Conservation (phyloP, 1,140 invertebrate genomes). For the Bombus consobrinus region DNA sequence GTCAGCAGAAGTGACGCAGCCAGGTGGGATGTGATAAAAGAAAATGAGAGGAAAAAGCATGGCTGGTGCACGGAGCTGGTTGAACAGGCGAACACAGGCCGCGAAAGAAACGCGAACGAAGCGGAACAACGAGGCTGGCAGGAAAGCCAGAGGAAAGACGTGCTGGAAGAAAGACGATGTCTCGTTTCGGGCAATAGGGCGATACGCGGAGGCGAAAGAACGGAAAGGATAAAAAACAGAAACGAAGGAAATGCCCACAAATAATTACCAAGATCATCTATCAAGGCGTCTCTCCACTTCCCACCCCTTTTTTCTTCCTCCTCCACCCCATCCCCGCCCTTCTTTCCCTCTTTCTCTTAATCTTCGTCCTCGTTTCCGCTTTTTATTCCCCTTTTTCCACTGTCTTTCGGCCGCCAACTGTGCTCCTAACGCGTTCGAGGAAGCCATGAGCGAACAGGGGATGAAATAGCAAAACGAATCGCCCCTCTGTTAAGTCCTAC, state of each 20-base stretch:
- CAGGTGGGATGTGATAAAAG: conserved; percentile 52
- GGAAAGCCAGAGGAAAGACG: not conserved
- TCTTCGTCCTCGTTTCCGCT: conserved; percentile 31
- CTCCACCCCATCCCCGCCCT: not conserved
- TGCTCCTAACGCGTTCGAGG: not conserved
- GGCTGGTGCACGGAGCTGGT: not conserved
- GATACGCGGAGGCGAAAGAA: conserved; percentile 22
- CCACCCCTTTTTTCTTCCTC: not conserved
- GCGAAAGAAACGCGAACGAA: conserved; percentile 25
- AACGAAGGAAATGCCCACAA: conserved; percentile 57
- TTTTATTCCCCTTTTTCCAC: conserved; percentile 11
- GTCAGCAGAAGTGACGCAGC: conserved; percentile 49
- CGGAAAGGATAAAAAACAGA: conserved; percentile 39
- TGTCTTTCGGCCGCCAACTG: not conserved
- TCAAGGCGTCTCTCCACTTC: conserved; percentile 49
- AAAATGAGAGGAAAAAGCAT: conserved; percentile 51
- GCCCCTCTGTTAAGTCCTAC: conserved; percentile 29
- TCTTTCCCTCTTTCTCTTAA: not conserved
- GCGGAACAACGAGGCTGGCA: conserved; percentile 3
- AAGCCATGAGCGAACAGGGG: conserved; percentile 6
- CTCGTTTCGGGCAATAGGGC: conserved; percentile 13
- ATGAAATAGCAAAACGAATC: conserved; percentile 50
- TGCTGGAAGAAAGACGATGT: conserved; percentile 20
- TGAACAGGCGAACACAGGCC: not conserved
- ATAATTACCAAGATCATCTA: conserved; percentile 72